A percentile compares a stretch with the other conserved stretches of the same genome.
phyloP scores from a whole-genome alignment of 2,888 invertebrate species.

The Parascotia fuliginaria region DNA sequence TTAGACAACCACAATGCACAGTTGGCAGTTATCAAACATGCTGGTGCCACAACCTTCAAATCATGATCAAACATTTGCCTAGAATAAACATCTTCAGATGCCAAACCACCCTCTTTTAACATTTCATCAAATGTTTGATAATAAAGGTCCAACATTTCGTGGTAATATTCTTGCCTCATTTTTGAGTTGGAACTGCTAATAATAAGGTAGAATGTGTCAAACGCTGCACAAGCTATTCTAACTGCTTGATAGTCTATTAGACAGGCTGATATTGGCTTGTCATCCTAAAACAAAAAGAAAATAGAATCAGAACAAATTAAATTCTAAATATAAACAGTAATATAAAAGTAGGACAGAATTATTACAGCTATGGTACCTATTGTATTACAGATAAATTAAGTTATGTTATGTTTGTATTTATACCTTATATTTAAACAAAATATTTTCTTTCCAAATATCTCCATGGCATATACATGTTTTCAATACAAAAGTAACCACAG shows the following conservation, averaged over 20 bases:
- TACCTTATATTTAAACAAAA: constrained; percentile 75
- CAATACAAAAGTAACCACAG: constrained; percentile 44
- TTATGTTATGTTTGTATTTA: too few relatives aligned
- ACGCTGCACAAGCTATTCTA: constrained; percentile 68
- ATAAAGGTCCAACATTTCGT: constrained; percentile 60
- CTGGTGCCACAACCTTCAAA: constrained; percentile 64
- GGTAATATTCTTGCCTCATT: constrained; percentile 53
- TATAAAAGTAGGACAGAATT: background rate
- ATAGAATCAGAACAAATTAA: constrained; percentile 45
- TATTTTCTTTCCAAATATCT: constrained; percentile 81
- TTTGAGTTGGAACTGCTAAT: constrained; percentile 62
- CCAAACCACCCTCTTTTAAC: constrained; percentile 46
- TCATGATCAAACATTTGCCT: constrained; percentile 61
- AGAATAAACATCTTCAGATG: constrained; percentile 53
- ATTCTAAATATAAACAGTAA: background rate
- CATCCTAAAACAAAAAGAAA: constrained; percentile 52
- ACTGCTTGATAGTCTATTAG: constrained; percentile 76
- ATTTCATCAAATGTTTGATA: constrained; percentile 56
- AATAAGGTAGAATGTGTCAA: constrained; percentile 70
- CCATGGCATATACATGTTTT: constrained; percentile 72
- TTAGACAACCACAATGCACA: constrained; percentile 73
- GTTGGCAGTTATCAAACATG: constrained; percentile 72
- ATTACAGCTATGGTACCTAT: too few relatives aligned
- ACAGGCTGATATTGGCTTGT: constrained; percentile 62
- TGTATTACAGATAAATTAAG: too few relatives aligned